Conservation (phyloP, 2,113 vertebrate species). For the Laterallus jamaicensis region DNA sequence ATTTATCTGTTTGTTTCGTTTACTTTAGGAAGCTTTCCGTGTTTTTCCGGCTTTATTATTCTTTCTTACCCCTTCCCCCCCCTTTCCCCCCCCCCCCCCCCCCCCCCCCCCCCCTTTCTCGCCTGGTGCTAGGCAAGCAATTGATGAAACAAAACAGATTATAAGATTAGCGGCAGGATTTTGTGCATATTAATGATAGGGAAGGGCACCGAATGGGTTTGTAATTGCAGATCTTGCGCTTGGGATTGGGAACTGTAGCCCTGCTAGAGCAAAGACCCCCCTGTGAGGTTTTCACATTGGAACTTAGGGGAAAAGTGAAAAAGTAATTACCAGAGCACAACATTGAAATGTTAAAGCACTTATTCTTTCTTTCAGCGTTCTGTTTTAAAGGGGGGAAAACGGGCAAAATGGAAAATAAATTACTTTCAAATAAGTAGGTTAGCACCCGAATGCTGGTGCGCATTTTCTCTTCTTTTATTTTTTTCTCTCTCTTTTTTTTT, state of each 20-base stretch:
- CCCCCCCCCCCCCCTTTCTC: background rate
- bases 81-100: background rate
- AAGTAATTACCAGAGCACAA: conserved; percentile 62
- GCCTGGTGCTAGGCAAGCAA: conserved; percentile 48
- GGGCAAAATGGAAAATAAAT: conserved; percentile 62
- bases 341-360: conserved; percentile 68
- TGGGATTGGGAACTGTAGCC: conserved; percentile 43
- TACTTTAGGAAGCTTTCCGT: conserved; percentile 13
- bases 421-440: conserved; percentile 57
- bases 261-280: conserved; percentile 54
- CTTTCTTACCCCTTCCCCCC: background rate
- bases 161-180: conserved; percentile 53
- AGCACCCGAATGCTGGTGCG: conserved; percentile 44
- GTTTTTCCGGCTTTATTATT: conserved; percentile 37
- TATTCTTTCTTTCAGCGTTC: conserved; percentile 44
- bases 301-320: conserved; percentile 58
- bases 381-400: conserved; percentile 36
- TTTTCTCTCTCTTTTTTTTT: background rate
- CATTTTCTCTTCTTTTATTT: background rate
- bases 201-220: conserved; percentile 51
- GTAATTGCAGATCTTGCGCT: conserved; percentile 51
- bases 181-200: conserved; percentile 57
- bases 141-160: conserved; percentile 64
- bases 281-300: conserved; percentile 58
- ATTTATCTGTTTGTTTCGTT: conserved; percentile 32